These are phyloP conservation scores for Smutsia temminckii DNA, from an alignment of 2,797 vertebrate species.

Conservation along the genomic window DNA sequence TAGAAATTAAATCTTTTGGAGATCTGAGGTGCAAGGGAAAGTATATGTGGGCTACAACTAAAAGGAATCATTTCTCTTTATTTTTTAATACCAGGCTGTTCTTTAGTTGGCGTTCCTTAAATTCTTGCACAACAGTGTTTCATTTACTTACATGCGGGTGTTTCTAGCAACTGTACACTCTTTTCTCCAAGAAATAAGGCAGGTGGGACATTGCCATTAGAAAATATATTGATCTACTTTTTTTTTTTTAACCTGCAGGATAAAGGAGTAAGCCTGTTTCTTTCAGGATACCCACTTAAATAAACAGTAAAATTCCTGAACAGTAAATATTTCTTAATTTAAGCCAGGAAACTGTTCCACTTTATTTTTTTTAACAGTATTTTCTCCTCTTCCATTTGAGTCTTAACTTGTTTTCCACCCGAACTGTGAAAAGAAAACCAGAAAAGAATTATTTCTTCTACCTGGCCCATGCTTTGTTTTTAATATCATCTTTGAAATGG, in stretches of 20 bases:
- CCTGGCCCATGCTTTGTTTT: background rate
- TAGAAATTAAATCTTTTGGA: constrained; percentile 57
- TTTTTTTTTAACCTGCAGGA: background rate
- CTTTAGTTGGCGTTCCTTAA: constrained; percentile 6
- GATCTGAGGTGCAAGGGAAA: constrained; percentile 50
- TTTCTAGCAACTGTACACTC: background rate
- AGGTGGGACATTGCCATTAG: background rate
- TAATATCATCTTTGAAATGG: background rate
- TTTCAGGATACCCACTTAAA: constrained; percentile 26
- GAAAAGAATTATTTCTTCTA: background rate
- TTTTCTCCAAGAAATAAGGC: background rate
- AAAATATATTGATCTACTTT: background rate
- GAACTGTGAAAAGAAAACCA: background rate
- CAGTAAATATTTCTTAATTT: constrained; percentile 29
- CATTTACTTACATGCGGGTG: background rate
- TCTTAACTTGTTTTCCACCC: background rate
- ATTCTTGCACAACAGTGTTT: constrained; percentile 59
- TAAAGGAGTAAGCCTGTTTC: constrained; percentile 14
- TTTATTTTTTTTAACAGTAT: background rate
- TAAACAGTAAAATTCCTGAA: constrained; percentile 16
- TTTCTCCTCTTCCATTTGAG: background rate
- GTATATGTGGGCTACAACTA: constrained; percentile 18
- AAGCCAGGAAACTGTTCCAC: background rate
- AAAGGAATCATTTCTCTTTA: constrained; percentile 59
- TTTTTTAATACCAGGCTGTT: constrained; percentile 47